phyloP scores from a whole-genome alignment of 2,888 invertebrate genomes.

The Leptinotarsa rubiginosa region DNA sequence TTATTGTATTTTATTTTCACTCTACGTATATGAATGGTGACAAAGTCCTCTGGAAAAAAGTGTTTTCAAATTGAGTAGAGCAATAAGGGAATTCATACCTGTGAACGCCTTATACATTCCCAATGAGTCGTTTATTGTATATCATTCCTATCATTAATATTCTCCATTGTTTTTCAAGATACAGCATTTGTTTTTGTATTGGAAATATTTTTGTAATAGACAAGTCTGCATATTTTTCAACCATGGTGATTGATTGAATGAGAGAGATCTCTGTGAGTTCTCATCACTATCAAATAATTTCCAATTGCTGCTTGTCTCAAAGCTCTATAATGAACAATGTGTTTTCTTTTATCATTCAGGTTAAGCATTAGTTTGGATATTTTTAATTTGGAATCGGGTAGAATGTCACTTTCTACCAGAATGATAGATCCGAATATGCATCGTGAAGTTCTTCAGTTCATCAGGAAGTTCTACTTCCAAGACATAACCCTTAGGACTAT shows the following conservation, averaged over 20 bases:
- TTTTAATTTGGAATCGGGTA: too few relatives aligned
- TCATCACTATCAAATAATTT: slow-evolving; percentile 13
- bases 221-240: slow-evolving; percentile 27
- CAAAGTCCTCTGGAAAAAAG: slow-evolving; percentile 52
- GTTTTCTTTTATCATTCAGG: slow-evolving; percentile 12
- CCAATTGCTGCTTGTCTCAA: slow-evolving; percentile 9
- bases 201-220: slow-evolving; percentile 59
- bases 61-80: slow-evolving; percentile 57
- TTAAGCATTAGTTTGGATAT: slow-evolving; percentile 6
- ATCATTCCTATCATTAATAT: slow-evolving; percentile 57
- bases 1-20: background rate
- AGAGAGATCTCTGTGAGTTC: slow-evolving; percentile 19
- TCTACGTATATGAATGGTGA: slow-evolving; percentile 51
- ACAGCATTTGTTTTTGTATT: slow-evolving; percentile 62
- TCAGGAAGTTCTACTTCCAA: too few relatives aligned
- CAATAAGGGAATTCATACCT: slow-evolving; percentile 48
- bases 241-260: slow-evolving; percentile 21
- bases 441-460: too few relatives aligned
- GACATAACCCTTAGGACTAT: too few relatives aligned
- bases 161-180: slow-evolving; percentile 64
- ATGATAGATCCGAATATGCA: too few relatives aligned
- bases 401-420: too few relatives aligned
- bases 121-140: slow-evolving; percentile 49
- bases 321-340: slow-evolving; percentile 4
- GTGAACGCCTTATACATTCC: slow-evolving; percentile 48